Evolutionary conservation across 1,140 invertebrate species (phyloP).

Genomic region (Zaprionus africanus): DNA sequence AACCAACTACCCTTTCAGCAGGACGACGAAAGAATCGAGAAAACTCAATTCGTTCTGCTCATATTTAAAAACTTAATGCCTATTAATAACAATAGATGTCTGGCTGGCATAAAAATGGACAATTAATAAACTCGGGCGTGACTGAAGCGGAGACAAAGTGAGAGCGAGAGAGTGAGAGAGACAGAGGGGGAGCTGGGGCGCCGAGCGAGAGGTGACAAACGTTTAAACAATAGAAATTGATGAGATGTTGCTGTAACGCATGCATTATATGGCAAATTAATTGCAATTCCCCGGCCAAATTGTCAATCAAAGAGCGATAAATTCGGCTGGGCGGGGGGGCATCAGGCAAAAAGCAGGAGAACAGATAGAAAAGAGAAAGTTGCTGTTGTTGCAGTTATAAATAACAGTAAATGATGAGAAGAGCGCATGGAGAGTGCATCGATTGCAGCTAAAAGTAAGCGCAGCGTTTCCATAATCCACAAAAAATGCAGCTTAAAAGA

Average conservation of each 20-base stretch:
- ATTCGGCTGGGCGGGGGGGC: conserved; percentile 34
- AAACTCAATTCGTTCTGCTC: conserved; percentile 55
- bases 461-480: conserved; percentile 35
- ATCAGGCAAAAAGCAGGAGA: conserved; percentile 25
- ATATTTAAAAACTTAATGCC: conserved; percentile 46
- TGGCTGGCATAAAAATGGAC: conserved; percentile 66
- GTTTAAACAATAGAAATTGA: conserved; percentile 81
- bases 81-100: conserved; percentile 65
- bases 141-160: neutral
- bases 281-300: conserved; percentile 63
- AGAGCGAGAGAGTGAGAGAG: neutral
- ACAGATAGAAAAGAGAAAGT: conserved; percentile 37
- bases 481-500: conserved; percentile 5
- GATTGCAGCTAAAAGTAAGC: conserved; percentile 41
- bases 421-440: conserved; percentile 25
- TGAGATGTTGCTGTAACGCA: conserved; percentile 73
- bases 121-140: conserved; percentile 73
- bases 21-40: neutral
- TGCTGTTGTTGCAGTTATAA: conserved; percentile 21
- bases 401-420: conserved; percentile 30
- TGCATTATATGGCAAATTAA: conserved; percentile 81
- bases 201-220: conserved; percentile 66
- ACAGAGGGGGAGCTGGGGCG: neutral
- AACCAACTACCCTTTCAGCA: conserved; percentile 5
- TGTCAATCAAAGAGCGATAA: conserved; percentile 80